phyloP scores from a whole-genome alignment of 2,888 invertebrate genomes.

The Nymphalis urticae region DNA sequence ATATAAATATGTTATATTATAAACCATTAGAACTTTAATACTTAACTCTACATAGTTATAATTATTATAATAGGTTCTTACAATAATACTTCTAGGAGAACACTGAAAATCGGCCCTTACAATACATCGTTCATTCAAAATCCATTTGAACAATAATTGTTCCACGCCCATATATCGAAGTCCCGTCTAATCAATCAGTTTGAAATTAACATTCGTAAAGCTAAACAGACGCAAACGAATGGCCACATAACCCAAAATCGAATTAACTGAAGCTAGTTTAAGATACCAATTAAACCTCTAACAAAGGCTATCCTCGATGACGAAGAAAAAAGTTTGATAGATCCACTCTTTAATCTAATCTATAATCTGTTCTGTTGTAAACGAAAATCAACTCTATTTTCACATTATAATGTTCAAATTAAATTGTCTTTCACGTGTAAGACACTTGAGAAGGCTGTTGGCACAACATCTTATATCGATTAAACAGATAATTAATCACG shows the following conservation, averaged over 20 bases:
- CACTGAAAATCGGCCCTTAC: neutral
- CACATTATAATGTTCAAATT: constrained; percentile 43
- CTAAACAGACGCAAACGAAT: constrained; percentile 73
- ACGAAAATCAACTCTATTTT: constrained; percentile 43
- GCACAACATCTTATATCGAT: constrained; percentile 82
- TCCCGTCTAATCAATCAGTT: constrained; percentile 73
- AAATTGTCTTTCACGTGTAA: constrained; percentile 34
- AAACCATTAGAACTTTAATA: too few relatives aligned
- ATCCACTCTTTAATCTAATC: constrained; percentile 80
- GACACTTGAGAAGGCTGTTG: constrained; percentile 75
- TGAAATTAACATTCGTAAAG: constrained; percentile 72
- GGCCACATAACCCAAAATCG: constrained; percentile 70
- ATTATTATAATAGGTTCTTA: neutral
- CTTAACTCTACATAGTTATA: too few relatives aligned
- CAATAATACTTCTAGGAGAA: constrained; percentile 1
- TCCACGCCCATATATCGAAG: constrained; percentile 30
- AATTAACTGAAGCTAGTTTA: constrained; percentile 78
- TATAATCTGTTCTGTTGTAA: constrained; percentile 52
- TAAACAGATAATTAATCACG: constrained; percentile 82
- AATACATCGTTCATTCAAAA: constrained; percentile 11
- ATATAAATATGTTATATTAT: too few relatives aligned
- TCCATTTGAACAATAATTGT: constrained; percentile 28
- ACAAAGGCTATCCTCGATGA: constrained; percentile 80
- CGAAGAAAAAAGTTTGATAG: constrained; percentile 75
- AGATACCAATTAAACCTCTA: constrained; percentile 79